A percentile compares a stretch with the other conserved stretches of the same genome.
Evolutionary conservation across 1,140 invertebrate species (phyloP).

Genomic region (Drosophila yakuba): DNA sequence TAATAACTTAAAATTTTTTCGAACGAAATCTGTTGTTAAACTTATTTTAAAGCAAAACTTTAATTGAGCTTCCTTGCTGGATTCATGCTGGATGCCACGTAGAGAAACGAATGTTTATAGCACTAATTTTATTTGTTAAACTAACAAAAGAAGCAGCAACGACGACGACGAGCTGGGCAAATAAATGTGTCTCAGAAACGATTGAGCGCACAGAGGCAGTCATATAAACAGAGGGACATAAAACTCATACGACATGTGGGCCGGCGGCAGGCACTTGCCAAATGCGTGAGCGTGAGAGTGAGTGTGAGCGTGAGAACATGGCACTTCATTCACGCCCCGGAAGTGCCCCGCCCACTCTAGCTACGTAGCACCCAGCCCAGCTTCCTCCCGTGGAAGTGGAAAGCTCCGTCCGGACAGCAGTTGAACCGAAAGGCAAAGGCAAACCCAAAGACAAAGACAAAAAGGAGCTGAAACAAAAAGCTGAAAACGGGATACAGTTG

Average conservation of each 20-base stretch:
- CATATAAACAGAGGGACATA: slow-evolving; percentile 60
- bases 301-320: slow-evolving; percentile 73
- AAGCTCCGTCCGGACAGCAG: slow-evolving; percentile 21
- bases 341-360: slow-evolving; percentile 12
- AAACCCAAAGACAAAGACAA: slow-evolving; percentile 48
- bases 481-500: slow-evolving; percentile 40
- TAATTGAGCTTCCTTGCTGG: slow-evolving; percentile 1
- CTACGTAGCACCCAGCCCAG: too few species aligned
- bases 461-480: slow-evolving; percentile 39
- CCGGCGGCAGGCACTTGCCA: slow-evolving; percentile 50
- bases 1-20: not conserved
- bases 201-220: slow-evolving; percentile 47
- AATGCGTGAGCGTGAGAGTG: slow-evolving; percentile 69
- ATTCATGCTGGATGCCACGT: slow-evolving; percentile 8
- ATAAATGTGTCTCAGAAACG: slow-evolving; percentile 70
- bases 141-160: slow-evolving; percentile 55
- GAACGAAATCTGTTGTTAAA: not conserved
- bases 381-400: not conserved
- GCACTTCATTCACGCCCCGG: slow-evolving; percentile 70
- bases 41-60: slow-evolving; percentile 8
- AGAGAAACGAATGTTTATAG: slow-evolving; percentile 72
- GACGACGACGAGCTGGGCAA: slow-evolving; percentile 43
- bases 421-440: slow-evolving; percentile 46
- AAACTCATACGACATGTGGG: slow-evolving; percentile 72
- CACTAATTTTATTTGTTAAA: slow-evolving; percentile 80